Evolutionary conservation across 1,140 invertebrate genomes (phyloP).

Genomic region (Brachionus paranguensis): DNA sequence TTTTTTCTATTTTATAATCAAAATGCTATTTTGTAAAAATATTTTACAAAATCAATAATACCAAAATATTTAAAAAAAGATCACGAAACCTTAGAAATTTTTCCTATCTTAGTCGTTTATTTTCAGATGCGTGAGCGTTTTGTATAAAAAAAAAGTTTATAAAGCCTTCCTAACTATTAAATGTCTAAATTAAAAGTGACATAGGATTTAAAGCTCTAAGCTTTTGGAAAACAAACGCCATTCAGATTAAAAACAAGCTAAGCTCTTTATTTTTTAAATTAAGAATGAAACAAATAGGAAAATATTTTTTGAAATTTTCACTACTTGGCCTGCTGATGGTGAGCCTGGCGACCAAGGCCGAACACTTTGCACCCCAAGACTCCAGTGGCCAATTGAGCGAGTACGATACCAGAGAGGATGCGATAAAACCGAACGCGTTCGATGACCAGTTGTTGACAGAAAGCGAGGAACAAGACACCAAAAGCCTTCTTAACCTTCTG

Average conservation of each 20-base stretch:
- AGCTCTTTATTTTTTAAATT: background rate
- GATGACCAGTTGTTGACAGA: background rate
- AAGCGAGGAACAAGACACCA: background rate
- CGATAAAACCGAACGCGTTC: background rate
- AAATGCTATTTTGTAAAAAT: background rate
- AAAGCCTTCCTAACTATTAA: background rate
- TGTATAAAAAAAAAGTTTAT: background rate
- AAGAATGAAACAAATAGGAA: background rate
- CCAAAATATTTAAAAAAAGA: background rate
- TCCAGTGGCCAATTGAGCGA: background rate
- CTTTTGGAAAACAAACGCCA: background rate
- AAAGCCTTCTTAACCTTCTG: background rate
- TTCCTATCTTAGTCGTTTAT: background rate
- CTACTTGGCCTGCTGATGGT: background rate
- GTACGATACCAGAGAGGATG: background rate
- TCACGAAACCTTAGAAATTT: background rate
- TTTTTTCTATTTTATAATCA: background rate
- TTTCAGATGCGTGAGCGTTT: slow-evolving; percentile 2
- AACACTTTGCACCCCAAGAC: background rate
- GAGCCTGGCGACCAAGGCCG: background rate
- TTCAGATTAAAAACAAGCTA: background rate
- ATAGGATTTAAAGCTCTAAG: background rate
- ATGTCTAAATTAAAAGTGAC: slow-evolving; percentile 30
- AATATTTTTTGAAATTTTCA: background rate
- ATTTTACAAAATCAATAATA: background rate